Percentiles rank a stretch among this genome's conserved stretches.
Conservation (phyloP, 2,113 vertebrate species). For the Vulpes ferrilata region DNA sequence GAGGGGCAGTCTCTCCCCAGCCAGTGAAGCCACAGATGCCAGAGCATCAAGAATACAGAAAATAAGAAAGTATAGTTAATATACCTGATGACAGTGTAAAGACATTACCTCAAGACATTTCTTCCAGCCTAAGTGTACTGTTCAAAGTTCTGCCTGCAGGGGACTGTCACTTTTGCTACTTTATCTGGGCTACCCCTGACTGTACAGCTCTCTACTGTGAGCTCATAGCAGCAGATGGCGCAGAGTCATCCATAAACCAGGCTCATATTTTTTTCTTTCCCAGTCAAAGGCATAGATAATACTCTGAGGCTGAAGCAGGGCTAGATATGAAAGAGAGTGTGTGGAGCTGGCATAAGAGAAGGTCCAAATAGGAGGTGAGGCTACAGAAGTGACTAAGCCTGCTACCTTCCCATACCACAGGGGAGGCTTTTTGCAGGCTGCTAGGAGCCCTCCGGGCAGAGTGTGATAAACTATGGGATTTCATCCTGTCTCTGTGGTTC, state of each 20-base stretch:
- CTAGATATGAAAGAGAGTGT: neutral
- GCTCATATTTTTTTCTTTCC: neutral
- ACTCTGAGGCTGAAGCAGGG: neutral
- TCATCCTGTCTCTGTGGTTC: neutral
- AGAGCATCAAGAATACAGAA: neutral
- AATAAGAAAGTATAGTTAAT: neutral
- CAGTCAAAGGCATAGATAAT: neutral
- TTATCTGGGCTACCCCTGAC: neutral
- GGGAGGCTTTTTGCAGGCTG: neutral
- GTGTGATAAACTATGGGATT: neutral
- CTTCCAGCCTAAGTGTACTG: neutral
- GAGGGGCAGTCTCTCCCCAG: neutral
- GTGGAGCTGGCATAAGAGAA: neutral
- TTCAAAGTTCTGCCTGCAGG: neutral
- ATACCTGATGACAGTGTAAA: neutral
- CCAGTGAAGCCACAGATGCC: neutral
- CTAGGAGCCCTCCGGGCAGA: neutral
- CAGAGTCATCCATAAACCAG: neutral
- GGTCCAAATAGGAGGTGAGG: neutral
- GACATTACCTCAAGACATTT: neutral
- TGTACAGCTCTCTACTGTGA: neutral
- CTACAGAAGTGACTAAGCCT: neutral
- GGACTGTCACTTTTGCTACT: neutral
- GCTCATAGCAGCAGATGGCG: neutral
- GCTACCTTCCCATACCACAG: neutral